Evolutionary conservation across 2,797 vertebrate genomes (phyloP).

Genomic region (Chelon auratus): DNA sequence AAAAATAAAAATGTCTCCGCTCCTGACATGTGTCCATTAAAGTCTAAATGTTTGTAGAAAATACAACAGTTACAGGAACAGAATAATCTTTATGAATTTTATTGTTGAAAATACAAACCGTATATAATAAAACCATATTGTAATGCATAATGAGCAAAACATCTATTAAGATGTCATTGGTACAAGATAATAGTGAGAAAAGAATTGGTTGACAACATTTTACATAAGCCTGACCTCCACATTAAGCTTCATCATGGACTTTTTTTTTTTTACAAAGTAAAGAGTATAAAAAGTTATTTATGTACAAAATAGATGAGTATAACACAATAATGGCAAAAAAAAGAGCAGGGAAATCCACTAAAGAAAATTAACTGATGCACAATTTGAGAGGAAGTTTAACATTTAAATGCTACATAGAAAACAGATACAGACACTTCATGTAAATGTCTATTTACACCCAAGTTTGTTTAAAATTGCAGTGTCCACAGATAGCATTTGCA

Average conservation of each 20-base stretch:
- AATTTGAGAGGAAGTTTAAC: neutral
- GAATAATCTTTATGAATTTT: constrained; percentile 11
- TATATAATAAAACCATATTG: neutral
- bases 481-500: neutral
- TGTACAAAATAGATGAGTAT: neutral
- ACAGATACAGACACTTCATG: neutral
- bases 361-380: neutral
- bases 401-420: neutral
- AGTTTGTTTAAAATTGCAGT: neutral
- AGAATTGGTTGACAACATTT: neutral
- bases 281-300: neutral
- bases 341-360: neutral
- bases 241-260: neutral
- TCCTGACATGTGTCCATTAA: neutral
- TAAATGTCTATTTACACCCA: neutral
- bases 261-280: neutral
- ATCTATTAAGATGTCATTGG: neutral
- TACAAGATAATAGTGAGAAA: neutral
- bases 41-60: constrained; percentile 1
- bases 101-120: constrained; percentile 31
- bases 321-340: neutral
- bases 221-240: neutral
- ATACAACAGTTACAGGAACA: neutral
- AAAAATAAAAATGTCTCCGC: neutral
- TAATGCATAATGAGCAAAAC: neutral